phyloP scores from a whole-genome alignment of 2,888 invertebrate species.

The Emmelina monodactyla region DNA sequence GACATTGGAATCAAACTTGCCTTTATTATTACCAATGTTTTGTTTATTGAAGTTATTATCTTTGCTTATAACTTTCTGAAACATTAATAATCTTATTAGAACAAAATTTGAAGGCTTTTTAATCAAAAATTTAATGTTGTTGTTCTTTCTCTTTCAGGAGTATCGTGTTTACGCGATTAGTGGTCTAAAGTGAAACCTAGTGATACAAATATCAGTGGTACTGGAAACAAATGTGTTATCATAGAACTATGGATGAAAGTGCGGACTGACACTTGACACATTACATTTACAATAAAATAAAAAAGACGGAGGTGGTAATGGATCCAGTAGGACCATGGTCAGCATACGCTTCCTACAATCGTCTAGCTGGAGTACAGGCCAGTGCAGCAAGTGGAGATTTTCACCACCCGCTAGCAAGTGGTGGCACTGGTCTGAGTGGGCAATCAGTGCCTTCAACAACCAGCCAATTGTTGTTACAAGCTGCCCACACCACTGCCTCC shows the following conservation, averaged over 20 bases:
- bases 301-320: conserved; percentile 71
- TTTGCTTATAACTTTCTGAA: conserved; percentile 17
- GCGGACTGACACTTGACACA: conserved; percentile 60
- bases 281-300: conserved; percentile 43
- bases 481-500: conserved; percentile 67
- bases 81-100: not conserved
- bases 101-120: conserved; percentile 14
- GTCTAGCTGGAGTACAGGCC: conserved; percentile 76
- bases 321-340: conserved; percentile 92
- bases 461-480: conserved; percentile 73
- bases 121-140: conserved; percentile 18
- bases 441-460: conserved; percentile 70
- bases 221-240: conserved; percentile 36
- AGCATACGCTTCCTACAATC: conserved; percentile 83
- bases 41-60: conserved; percentile 16
- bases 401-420: conserved; percentile 72
- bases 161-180: conserved; percentile 33
- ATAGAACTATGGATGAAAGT: conserved; percentile 63
- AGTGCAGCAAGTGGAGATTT: conserved; percentile 72
- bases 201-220: conserved; percentile 42
- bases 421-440: conserved; percentile 57
- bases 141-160: conserved; percentile 46
- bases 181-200: conserved; percentile 35
- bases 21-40: not conserved
- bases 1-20: conserved; percentile 1